Percentiles rank a stretch among this genome's conserved stretches.
Conservation (phyloP, 2,888 invertebrate genomes). For the Adineta ricciae region DNA sequence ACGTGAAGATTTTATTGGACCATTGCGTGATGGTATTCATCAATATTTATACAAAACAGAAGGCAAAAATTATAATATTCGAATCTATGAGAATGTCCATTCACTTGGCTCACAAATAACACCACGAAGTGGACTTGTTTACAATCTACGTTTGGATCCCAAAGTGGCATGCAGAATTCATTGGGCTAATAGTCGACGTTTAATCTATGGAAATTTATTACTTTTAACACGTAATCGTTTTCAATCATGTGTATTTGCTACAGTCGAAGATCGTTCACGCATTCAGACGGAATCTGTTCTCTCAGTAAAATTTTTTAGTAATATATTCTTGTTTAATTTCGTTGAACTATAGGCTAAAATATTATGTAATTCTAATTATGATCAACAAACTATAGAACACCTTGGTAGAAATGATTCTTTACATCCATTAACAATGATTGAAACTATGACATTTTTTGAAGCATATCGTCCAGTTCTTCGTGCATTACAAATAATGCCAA, state of each 20-base stretch:
- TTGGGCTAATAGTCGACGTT: not conserved
- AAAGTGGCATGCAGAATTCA: not conserved
- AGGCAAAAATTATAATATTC: not conserved
- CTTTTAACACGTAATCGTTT: not conserved
- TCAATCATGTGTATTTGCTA: not conserved
- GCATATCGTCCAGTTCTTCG: slow-evolving; percentile 66
- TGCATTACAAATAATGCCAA: slow-evolving; percentile 52
- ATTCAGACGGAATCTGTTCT: not conserved
- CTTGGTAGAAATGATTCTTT: too few relatives aligned
- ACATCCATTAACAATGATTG: slow-evolving; percentile 56
- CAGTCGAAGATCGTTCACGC: not conserved
- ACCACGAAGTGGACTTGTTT: not conserved
- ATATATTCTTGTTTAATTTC: not conserved
- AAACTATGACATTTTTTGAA: slow-evolving; percentile 70
- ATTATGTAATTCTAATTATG: not conserved
- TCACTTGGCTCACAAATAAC: not conserved
- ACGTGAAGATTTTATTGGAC: slow-evolving; percentile 68
- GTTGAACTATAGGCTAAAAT: not conserved
- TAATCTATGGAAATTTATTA: not conserved
- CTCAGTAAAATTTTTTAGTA: not conserved
- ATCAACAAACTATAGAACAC: too few relatives aligned
- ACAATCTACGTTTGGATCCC: not conserved
- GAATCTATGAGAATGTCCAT: not conserved
- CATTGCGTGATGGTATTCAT: slow-evolving; percentile 61
- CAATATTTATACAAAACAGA: slow-evolving; percentile 42